phyloP scores from a whole-genome alignment of 2,888 invertebrate genomes.

The Orthosia gracilis region DNA sequence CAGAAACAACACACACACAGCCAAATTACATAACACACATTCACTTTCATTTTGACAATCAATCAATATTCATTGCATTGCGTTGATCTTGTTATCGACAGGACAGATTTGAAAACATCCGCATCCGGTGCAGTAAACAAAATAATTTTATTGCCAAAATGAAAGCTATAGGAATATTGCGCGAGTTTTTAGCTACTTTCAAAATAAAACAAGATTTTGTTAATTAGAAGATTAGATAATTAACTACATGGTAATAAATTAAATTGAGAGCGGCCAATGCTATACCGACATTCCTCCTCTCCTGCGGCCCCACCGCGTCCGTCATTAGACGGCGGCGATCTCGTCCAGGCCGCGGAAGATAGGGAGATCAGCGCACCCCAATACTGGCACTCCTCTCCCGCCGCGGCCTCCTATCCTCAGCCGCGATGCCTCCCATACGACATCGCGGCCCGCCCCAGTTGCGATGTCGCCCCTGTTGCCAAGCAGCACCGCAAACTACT shows the following conservation, averaged over 20 bases:
- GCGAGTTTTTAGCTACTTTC: conserved; percentile 11
- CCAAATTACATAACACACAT: conserved; percentile 21
- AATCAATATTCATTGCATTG: conserved; percentile 42
- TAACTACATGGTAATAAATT: not conserved
- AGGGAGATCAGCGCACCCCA: too few species aligned
- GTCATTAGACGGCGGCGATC: too few species aligned
- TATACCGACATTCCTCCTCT: too few species aligned
- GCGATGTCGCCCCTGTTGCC: too few species aligned
- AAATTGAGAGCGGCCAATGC: too few species aligned
- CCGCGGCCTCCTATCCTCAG: too few species aligned
- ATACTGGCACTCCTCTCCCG: too few species aligned
- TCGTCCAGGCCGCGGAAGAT: too few species aligned
- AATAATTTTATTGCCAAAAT: conserved; percentile 35
- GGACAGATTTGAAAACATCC: conserved; percentile 37
- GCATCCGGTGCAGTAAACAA: conserved; percentile 31
- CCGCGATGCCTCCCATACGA: too few species aligned
- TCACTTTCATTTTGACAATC: conserved; percentile 28
- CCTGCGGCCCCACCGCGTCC: too few species aligned
- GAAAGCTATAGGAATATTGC: conserved; percentile 12
- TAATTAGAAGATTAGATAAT: conserved; percentile 5
- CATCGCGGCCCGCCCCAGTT: too few species aligned
- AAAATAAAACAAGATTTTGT: conserved; percentile 3
- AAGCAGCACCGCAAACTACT: too few species aligned
- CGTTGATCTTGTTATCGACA: conserved; percentile 34
- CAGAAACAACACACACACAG: not conserved